These are phyloP conservation scores for Halcyon senegalensis DNA, from an alignment of 2,113 vertebrate species.

Conservation along the genomic window DNA sequence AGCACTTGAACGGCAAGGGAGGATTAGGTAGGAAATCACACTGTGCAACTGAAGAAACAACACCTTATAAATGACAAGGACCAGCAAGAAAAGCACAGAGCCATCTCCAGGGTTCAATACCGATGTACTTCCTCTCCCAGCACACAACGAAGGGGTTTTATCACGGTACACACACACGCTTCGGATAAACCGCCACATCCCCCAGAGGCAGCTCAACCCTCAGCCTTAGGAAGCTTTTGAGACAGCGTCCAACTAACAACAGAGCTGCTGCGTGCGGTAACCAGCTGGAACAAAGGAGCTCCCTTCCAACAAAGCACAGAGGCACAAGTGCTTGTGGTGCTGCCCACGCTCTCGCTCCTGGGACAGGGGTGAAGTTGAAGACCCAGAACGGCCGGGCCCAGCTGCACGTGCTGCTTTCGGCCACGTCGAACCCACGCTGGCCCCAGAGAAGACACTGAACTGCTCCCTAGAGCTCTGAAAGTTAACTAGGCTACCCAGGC, in stretches of 20 bases:
- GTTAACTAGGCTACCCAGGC: background rate
- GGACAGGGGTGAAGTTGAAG: background rate
- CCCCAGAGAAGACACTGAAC: rapidly evolving
- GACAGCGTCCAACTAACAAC: background rate
- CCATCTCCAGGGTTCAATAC: background rate
- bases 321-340: background rate
- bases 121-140: rapidly evolving
- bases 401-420: rapidly evolving
- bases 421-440: rapidly evolving
- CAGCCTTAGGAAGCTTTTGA: background rate
- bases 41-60: background rate
- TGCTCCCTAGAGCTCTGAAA: rapidly evolving
- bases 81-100: background rate
- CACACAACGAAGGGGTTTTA: background rate
- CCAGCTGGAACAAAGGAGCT: rapidly evolving
- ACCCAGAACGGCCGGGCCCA: background rate
- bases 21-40: background rate
- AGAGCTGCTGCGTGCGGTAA: rapidly evolving
- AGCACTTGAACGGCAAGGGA: background rate
- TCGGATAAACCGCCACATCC: background rate
- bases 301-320: background rate
- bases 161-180: rapidly evolving
- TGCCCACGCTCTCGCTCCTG: rapidly evolving
- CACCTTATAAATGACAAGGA: background rate
- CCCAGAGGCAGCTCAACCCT: background rate